Evolutionary conservation across 1,140 invertebrate genomes (phyloP).

Genomic region (Bombus pascuorum): DNA sequence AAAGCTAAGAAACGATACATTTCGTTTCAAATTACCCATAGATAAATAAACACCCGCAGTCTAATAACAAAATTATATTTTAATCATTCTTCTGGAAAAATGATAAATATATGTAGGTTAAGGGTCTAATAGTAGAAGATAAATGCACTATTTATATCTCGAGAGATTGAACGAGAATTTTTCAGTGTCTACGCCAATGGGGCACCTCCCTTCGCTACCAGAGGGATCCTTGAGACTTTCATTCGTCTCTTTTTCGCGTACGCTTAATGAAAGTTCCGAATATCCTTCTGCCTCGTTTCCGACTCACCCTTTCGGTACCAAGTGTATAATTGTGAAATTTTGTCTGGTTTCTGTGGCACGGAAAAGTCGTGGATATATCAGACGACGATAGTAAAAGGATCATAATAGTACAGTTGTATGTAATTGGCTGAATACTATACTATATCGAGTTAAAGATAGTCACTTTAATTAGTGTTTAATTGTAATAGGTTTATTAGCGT

Average conservation of each 20-base stretch:
- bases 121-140: too few relatives aligned
- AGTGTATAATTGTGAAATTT: too few relatives aligned
- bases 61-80: too few relatives aligned
- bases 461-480: neutral
- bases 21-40: too few relatives aligned
- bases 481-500: neutral
- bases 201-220: slow-evolving; percentile 34
- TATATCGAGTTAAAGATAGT: neutral
- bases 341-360: too few relatives aligned
- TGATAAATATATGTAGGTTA: too few relatives aligned
- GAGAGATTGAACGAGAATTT: neutral
- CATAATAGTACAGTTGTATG: neutral
- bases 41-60: too few relatives aligned
- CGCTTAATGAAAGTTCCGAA: slow-evolving; percentile 48
- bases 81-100: too few relatives aligned
- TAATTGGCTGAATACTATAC: neutral
- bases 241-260: slow-evolving; percentile 39
- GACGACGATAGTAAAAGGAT: neutral
- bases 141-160: too few relatives aligned
- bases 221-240: slow-evolving; percentile 45
- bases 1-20: too few relatives aligned
- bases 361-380: too few relatives aligned
- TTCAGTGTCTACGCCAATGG: slow-evolving; percentile 54
- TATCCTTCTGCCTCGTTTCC: slow-evolving; percentile 27
- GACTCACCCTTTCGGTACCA: neutral